Base-by-base conservation (phyloP, 1,140 invertebrate genomes). In the Lucilia sericata region DNA sequence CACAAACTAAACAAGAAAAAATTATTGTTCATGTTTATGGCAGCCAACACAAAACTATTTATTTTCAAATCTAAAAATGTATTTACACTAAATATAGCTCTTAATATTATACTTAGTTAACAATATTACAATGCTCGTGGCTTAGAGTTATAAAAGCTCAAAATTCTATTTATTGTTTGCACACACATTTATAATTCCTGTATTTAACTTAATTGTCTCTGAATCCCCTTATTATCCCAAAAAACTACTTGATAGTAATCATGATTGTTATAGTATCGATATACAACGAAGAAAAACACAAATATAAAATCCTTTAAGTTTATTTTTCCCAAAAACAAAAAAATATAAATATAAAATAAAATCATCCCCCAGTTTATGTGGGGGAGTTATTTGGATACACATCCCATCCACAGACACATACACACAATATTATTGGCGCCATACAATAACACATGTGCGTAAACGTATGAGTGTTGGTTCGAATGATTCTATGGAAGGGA, bases 371-470 rank as follows among this genome's bases (percentile, higher is more conserved):
- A 60, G 25, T n/a, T 60, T 60, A n/a, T 60, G 55, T n/a, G n/a
- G 55, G 5, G n/a, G 55, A 2, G 55, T 17, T 60, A 42, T 30
- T 30, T 30, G 3, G 25, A 30, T 30, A 30, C 25, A 30, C 25
- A 30, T 30, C 25, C 25, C 25, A 30, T 30, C 25, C 25, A 30
- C 25, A 30, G 25, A 3, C 51, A 55, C 51, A 55, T 12, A 55
- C 7, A 55, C 51, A 55, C 51, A 55, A 17, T 17, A n/a, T 13
- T 7, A 55, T 55, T 55, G 51, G 51, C 51, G 51, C 51, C n/a
- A 70, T 70, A 19, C n/a, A 70, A 70, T 19, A 70, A 55, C 65
- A 70, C 65, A 70, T 70, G 65, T 70, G 65, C 65, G 65, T 70
- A 9, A 70, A 70, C 65, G 19, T n/a, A 21, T 21, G 14, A 60